Evolutionary conservation across 2,888 invertebrate genomes (phyloP).

Genomic region (Sphinx pinastri): DNA sequence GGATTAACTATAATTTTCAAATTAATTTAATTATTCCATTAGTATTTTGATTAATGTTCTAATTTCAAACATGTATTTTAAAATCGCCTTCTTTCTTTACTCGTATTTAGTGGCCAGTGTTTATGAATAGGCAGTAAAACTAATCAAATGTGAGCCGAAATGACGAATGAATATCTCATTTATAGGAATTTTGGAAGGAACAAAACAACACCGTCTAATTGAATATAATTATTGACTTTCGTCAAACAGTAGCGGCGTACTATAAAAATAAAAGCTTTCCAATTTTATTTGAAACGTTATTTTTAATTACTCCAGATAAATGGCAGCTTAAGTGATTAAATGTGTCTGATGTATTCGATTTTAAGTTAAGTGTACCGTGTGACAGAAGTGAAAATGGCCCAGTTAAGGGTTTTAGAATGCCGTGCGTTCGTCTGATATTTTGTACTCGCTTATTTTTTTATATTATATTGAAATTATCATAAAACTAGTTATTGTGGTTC

Average conservation of each 20-base stretch:
- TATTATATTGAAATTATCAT: too few species aligned
- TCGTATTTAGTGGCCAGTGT: conserved; percentile 42
- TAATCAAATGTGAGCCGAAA: conserved; percentile 49
- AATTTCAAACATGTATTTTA: not conserved
- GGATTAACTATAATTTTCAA: too few species aligned
- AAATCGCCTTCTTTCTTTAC: conserved; percentile 19
- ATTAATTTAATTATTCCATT: too few species aligned
- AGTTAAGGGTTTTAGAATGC: conserved; percentile 1
- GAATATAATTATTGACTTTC: conserved; percentile 48
- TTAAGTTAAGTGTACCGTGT: conserved; percentile 20
- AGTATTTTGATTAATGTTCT: not conserved
- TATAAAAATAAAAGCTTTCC: conserved; percentile 43
- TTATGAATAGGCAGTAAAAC: conserved; percentile 45
- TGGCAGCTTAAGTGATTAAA: conserved; percentile 18
- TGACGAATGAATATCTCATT: conserved; percentile 42
- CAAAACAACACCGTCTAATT: conserved; percentile 43
- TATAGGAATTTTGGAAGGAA: conserved; percentile 42
- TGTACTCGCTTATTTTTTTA: too few species aligned
- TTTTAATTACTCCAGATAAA: conserved; percentile 41
- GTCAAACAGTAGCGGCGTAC: conserved; percentile 32
- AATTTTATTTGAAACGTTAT: conserved; percentile 41
- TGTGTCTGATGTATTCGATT: conserved; percentile 18
- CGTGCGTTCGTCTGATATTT: not conserved
- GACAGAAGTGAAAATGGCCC: conserved; percentile 12
- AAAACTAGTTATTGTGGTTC: too few species aligned